Evolutionary conservation across 2,888 invertebrate species (phyloP), one percentile per base, ranked within the genome.

Genomic region (Archips xylosteana): DNA sequence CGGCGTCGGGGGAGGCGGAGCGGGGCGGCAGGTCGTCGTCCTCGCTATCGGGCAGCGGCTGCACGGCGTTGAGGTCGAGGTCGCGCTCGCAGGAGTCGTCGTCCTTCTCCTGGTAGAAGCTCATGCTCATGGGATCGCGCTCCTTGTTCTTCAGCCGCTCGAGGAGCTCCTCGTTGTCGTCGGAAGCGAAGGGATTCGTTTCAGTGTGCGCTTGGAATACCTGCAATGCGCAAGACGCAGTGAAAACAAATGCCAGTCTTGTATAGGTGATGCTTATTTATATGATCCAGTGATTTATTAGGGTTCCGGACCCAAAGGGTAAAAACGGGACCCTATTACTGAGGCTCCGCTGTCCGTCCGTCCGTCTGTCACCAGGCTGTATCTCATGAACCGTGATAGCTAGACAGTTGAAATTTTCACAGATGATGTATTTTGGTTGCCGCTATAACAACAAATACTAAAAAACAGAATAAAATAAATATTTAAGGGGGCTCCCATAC

Each of bases 51-150:
- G 96, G 96, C 63, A 96, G 82, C 23, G 89, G 81, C 78, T 95
- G 96, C 34, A 96, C 95, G 76, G 95, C 95, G 83, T 96, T 95
- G 42, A 96, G 90, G 85, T 96, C 95, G 61, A 95, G 92, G 74
- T 82, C 51, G 70, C 91, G 87, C 80, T 94, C 94, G 82, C 92
- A 92, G 2, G 94, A 93, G 76, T 95, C 95, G 78, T 95, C 95
- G 79, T 95, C 95, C 82, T 95, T 95, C 81, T 96, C 95, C 81
- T 95, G 95, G 81, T 96, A 96, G 84, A 96, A 96, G 70, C 96
- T 96, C 95, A 95, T 95, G 76, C 95, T 95, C 96, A 96, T 96
- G 15, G 96, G 96, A 88, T 96, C 96, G 74, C 95, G 89, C 82
- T 95, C 95, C 82, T 95, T 95, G 78, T 92, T 95, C 85, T 94